Evolutionary conservation across 2,797 vertebrate species (phyloP), one percentile per base, ranked within the genome.

Genomic region (Ceyx erithaca): DNA sequence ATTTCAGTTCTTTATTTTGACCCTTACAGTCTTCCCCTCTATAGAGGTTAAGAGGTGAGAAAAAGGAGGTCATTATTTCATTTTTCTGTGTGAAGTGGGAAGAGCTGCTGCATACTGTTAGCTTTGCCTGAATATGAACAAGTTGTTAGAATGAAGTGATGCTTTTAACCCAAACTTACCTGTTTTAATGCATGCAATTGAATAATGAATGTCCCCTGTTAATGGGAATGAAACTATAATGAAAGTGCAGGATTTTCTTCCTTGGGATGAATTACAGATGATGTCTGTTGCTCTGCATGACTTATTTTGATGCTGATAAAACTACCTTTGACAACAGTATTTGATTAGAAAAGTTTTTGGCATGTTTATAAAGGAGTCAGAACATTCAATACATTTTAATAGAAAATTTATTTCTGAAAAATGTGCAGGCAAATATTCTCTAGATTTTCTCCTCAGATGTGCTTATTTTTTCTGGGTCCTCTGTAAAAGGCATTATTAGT

Each of bases 1-100:
- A 80, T 87, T 95, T 71, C 54, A 68, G 33, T 68, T 80, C 72
- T 80, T 83, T 85, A 18, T 61, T 91, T 85, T 91, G 82, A 92
- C 58, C 77, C 30, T 41, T 78, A 43, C 57, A 46, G n/a, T 92
- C 25, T 80, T 92, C 37, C 14, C 14, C 57, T 71, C 46, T 68
- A 54, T 10, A 80, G 12, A 63, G 91, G 85, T 91, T 87, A 91
- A 89, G 76, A 91, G 79, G 87, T 73, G 57, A 92, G 49, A 26
- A 87, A 87, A 90, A 75, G 40, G 40, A 87, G 40, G 68, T 85
- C 52, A 77, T 89, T 89, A 89, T 87, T 92, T 80, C 4, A 49
- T 87, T 92, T 89, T 87, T 30, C 35, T 63, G 9, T 71, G 75
- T 43, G 41, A 92, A 92, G 37, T 26, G 57, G 48, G 61, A 87